These are phyloP conservation scores for Caerostris darwini DNA, from an alignment of 1,140 invertebrate genomes.

Conservation along the genomic window DNA sequence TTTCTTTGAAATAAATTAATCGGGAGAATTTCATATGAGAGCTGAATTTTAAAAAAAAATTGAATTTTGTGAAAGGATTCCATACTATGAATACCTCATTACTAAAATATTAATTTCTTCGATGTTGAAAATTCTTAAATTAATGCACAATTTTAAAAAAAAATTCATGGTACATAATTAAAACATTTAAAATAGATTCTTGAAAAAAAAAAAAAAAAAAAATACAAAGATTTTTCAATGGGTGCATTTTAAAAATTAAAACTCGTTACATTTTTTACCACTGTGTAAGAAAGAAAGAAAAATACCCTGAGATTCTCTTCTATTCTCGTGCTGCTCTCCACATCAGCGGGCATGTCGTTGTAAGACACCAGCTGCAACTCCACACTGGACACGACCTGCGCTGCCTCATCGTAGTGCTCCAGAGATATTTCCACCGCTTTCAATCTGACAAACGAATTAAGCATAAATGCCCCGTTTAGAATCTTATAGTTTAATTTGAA, in stretches of 20 bases:
- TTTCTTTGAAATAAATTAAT: no score
- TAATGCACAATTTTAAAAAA: background rate
- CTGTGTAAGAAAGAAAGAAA: background rate
- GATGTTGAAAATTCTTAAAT: background rate
- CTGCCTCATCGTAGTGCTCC: conserved; percentile 93
- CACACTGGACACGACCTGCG: conserved; percentile 93
- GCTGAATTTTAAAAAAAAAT: background rate
- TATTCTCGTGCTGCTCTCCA: conserved; percentile 88
- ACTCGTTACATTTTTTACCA: background rate
- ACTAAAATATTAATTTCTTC: no score
- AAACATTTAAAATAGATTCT: background rate
- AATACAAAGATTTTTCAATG: background rate
- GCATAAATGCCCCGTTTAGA: conserved; percentile 22
- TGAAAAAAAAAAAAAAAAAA: background rate
- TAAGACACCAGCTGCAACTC: conserved; percentile 94
- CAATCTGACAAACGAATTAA: conserved; percentile 83
- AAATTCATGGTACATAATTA: background rate
- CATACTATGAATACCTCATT: no score
- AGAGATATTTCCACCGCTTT: conserved; percentile 96
- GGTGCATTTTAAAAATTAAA: background rate
- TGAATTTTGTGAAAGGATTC: background rate
- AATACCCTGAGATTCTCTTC: conserved; percentile 82
- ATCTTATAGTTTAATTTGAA: background rate
- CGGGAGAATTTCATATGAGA: background rate
- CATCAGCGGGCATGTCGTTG: conserved; percentile 90